Base-by-base conservation (phyloP, 2,113 vertebrate species). In the Platysternon megacephalum region DNA sequence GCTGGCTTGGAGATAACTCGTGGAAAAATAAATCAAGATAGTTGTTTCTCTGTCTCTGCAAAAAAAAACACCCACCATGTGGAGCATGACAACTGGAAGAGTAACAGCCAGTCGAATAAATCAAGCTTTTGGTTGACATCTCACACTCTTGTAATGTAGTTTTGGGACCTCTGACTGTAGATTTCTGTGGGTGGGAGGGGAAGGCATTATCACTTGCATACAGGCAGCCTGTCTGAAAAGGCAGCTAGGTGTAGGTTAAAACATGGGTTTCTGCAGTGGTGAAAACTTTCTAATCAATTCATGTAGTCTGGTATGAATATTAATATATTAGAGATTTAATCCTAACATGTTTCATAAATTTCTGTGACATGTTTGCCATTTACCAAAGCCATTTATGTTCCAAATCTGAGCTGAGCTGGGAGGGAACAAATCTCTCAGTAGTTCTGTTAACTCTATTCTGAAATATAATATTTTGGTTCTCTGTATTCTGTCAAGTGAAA, bases 231-330 rank as follows among this genome's bases (percentile, higher is more conserved):
- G 32, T 81, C 87, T 11, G 52, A 79, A n/a, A 11, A 6, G 56
- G 39, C 49, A 84, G 68, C n/a, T 90, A 56, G 12, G 17, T 16
- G 49, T 79, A 76, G 88, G 22, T 87, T 89, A 44, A 95, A 61
- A 53, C 29, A 86, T 86, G 90, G 11, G 3, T 86, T 89, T 90
- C 21, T 72, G 9, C 58, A 80, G 83, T 48, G 82, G 44, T 95
- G 95, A 91, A 96, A 94, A 94, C 82, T 93, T 90, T 35, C 22
- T 1, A 84, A 76, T 97, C 51, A 97, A 90, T 96, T 76, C 91
- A 94, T 94, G 0, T 51, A 42, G 16, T 61, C 35, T 28, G 13
- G 76, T 82, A 8, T 55, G 88, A 91, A 35, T 79, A 52, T 46
- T 91, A 79, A 56, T 44, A 56, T 39, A 58, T 85, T 13, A 28